Conservation (phyloP, 1,140 invertebrate species). For the Drosophila watanabei region DNA sequence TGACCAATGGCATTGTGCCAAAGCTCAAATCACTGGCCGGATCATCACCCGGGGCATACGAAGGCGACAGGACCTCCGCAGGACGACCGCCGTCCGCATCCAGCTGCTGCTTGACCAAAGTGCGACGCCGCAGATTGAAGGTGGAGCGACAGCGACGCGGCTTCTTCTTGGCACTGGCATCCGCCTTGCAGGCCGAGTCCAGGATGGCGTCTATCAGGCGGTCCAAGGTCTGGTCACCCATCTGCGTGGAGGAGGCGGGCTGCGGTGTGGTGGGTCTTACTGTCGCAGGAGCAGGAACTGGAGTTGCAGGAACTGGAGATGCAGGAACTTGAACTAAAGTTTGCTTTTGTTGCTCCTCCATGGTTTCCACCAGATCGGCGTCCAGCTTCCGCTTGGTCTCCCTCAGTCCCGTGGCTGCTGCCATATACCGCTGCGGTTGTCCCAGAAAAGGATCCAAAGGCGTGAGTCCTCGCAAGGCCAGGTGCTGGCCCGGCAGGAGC, state of each 20-base stretch:
- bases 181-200: conserved; percentile 80
- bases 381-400: conserved; percentile 66
- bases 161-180: conserved; percentile 67
- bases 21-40: conserved; percentile 82
- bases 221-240: conserved; percentile 82
- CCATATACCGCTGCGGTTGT: conserved; percentile 70
- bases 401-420: conserved; percentile 17
- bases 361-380: conserved; percentile 61
- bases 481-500: conserved; percentile 66
- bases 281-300: neutral
- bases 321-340: neutral
- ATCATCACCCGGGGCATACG: conserved; percentile 81
- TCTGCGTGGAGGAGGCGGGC: conserved; percentile 64
- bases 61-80: conserved; percentile 74
- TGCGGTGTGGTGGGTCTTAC: conserved; percentile 49
- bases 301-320: neutral
- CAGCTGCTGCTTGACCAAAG: conserved; percentile 75
- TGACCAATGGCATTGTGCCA: conserved; percentile 21
- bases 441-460: conserved; percentile 75
- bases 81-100: conserved; percentile 33
- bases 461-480: conserved; percentile 69
- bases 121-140: conserved; percentile 77
- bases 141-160: conserved; percentile 66
- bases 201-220: conserved; percentile 82
- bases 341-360: conserved; percentile 27